Percentiles rank a stretch among this genome's conserved stretches.
phyloP scores from a whole-genome alignment of 2,797 vertebrate genomes.

The Clangula hyemalis region DNA sequence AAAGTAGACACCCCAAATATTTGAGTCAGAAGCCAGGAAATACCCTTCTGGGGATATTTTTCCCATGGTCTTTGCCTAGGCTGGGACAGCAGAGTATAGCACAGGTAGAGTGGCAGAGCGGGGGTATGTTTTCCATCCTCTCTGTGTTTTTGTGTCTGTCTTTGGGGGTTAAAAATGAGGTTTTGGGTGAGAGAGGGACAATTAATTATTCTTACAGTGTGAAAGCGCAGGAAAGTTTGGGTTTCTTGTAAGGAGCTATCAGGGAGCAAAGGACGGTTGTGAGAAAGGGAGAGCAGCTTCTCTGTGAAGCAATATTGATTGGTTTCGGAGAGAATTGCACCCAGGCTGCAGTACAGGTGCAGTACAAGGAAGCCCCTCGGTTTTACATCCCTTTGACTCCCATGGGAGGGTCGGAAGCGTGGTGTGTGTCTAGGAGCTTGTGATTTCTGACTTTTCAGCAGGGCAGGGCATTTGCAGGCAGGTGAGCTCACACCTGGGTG shows the following conservation, averaged over 20 bases:
- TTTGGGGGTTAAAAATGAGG: background rate
- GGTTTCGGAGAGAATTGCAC: background rate
- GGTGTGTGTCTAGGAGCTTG: background rate
- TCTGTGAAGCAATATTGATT: background rate
- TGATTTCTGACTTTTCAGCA: background rate
- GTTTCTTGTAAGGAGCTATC: background rate
- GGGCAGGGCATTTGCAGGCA: background rate
- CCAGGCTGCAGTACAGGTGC: background rate
- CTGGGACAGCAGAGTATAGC: background rate
- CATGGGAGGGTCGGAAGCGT: background rate
- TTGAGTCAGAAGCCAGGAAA: conserved; percentile 13
- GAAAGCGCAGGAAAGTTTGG: background rate
- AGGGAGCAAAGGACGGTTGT: background rate
- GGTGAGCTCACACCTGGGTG: background rate
- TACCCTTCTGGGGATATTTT: background rate
- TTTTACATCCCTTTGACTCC: background rate
- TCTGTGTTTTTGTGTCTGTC: background rate
- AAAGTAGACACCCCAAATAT: background rate
- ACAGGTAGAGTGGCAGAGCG: background rate
- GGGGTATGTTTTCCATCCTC: background rate
- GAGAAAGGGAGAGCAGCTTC: background rate
- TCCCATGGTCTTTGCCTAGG: background rate
- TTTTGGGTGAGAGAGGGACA: background rate
- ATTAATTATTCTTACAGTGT: background rate
- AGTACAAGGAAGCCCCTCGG: background rate